These are phyloP conservation scores for Hylomyscus alleni DNA, from an alignment of 2,797 vertebrate species.

Conservation along the genomic window DNA sequence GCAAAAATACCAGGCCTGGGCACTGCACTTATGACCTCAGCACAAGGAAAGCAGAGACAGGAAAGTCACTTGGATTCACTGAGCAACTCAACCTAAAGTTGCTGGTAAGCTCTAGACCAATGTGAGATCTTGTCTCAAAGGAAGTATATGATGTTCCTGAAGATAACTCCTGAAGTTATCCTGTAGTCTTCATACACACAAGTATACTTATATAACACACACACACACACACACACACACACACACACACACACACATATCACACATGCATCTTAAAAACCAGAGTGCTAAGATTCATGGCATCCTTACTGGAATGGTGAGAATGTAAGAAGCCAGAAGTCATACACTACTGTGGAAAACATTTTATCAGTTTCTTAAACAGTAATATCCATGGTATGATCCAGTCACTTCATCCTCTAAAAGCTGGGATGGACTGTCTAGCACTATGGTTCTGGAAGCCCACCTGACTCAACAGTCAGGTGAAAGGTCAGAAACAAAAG, in stretches of 20 bases:
- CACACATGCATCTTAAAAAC: neutral
- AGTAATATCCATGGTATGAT: neutral
- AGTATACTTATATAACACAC: neutral
- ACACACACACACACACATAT: neutral
- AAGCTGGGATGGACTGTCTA: neutral
- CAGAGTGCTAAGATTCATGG: neutral
- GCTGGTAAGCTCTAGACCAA: neutral
- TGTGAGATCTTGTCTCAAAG: neutral
- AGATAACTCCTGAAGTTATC: neutral
- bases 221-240: neutral
- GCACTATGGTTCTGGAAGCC: constrained; percentile 18
- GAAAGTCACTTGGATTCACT: neutral
- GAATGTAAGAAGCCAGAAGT: neutral
- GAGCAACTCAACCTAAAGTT: neutral
- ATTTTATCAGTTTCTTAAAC: neutral
- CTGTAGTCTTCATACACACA: neutral
- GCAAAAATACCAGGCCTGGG: neutral
- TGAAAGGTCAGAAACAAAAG: constrained; percentile 73
- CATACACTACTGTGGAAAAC: neutral
- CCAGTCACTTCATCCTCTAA: neutral
- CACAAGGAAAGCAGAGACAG: neutral
- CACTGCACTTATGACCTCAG: neutral
- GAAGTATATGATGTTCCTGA: neutral
- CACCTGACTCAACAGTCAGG: neutral
- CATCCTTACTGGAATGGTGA: neutral